A percentile compares a stretch with the other conserved stretches of the same genome.
Evolutionary conservation across 2,797 vertebrate species (phyloP).

Genomic region (Acridotheres tristis): DNA sequence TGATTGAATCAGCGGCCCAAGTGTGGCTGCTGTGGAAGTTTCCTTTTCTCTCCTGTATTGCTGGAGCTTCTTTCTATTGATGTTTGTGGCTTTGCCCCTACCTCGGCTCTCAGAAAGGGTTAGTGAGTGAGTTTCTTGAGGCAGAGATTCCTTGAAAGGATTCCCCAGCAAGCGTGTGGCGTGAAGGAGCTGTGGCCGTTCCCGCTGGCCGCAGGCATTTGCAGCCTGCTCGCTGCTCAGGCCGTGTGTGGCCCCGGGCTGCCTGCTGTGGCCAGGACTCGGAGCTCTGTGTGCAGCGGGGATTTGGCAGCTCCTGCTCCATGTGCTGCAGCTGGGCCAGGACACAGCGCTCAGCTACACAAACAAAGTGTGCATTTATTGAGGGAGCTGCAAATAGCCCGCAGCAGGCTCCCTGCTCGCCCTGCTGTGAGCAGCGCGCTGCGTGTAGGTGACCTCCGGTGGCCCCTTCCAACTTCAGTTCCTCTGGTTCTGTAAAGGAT

Average conservation of each 20-base stretch:
- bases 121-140: neutral
- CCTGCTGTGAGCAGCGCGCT: neutral
- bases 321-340: neutral
- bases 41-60: rapidly evolving
- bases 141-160: neutral
- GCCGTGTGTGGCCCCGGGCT: rapidly evolving
- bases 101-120: neutral
- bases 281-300: neutral
- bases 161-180: rapidly evolving
- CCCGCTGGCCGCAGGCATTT: rapidly evolving
- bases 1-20: neutral
- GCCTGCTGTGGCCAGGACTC: rapidly evolving
- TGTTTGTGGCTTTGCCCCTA: neutral
- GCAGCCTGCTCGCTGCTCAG: too few species aligned
- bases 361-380: neutral
- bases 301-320: neutral
- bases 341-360: neutral
- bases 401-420: neutral
- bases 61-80: neutral
- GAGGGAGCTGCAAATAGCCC: neutral
- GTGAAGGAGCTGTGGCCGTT: neutral
- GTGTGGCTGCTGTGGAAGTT: neutral
- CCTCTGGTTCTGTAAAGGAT: neutral
- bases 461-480: neutral
- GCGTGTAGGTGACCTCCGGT: neutral